Evolutionary conservation across 2,888 invertebrate species (phyloP).

Genomic region (Leptinotarsa juncta): DNA sequence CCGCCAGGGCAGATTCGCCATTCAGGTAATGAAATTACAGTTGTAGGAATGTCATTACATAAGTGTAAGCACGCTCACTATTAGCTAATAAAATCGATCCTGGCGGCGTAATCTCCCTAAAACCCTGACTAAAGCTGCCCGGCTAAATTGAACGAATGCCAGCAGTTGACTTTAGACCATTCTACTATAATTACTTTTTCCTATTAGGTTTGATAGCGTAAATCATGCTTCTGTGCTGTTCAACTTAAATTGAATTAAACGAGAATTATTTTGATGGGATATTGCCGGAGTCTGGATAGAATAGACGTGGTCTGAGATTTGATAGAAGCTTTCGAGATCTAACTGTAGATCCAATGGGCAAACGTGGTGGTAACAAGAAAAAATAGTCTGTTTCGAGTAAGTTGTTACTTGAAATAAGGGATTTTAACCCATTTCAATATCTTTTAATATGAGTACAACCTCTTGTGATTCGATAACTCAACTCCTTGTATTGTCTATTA

Average conservation of each 20-base stretch:
- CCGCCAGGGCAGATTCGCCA: slow-evolving; percentile 63
- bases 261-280: slow-evolving; percentile 24
- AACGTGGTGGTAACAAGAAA: background rate
- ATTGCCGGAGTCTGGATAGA: slow-evolving; percentile 9
- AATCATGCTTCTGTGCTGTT: slow-evolving; percentile 42
- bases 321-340: background rate
- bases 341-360: background rate
- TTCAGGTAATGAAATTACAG: slow-evolving; percentile 65
- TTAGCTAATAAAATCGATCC: slow-evolving; percentile 66
- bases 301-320: slow-evolving; percentile 10
- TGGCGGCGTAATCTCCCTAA: slow-evolving; percentile 61
- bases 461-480: too few species aligned
- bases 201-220: slow-evolving; percentile 44
- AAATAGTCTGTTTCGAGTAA: background rate
- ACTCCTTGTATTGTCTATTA: too few species aligned
- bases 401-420: too few species aligned
- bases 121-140: slow-evolving; percentile 49
- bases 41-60: slow-evolving; percentile 65
- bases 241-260: slow-evolving; percentile 38
- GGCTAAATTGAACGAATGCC: slow-evolving; percentile 56
- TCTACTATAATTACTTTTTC: slow-evolving; percentile 49
- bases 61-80: slow-evolving; percentile 65
- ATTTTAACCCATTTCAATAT: too few species aligned
- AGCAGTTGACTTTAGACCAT: slow-evolving; percentile 53
- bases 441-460: too few species aligned